phyloP scores from a whole-genome alignment of 2,797 vertebrate species.

The Strix occidentalis region DNA sequence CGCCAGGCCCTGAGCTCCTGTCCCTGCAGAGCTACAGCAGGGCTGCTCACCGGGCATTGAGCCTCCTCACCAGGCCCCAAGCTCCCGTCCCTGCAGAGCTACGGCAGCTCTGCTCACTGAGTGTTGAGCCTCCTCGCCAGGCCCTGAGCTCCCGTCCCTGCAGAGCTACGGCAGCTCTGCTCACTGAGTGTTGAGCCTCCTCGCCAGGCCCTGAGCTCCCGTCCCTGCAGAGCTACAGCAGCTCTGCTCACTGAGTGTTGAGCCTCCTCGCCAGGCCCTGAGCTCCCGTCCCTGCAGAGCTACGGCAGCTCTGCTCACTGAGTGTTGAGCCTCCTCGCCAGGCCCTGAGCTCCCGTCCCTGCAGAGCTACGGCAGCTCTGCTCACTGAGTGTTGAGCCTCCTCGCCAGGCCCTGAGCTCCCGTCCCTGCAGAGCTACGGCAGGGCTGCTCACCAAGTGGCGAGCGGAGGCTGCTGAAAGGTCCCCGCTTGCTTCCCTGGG shows the following conservation, averaged over 20 bases:
- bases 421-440: fast-evolving
- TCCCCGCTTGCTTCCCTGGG: background rate
- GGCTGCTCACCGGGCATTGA: too few relatives aligned
- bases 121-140: too few relatives aligned
- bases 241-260: too few relatives aligned
- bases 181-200: background rate
- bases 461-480: background rate
- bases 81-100: fast-evolving
- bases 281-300: fast-evolving
- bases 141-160: too few relatives aligned
- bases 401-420: fast-evolving
- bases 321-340: too few relatives aligned
- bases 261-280: fast-evolving
- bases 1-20: too few relatives aligned
- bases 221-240: fast-evolving
- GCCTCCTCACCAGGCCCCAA: fast-evolving
- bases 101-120: fast-evolving
- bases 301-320: fast-evolving
- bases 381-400: background rate
- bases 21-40: too few relatives aligned
- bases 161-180: too few relatives aligned
- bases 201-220: fast-evolving
- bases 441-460: background rate
- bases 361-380: too few relatives aligned
- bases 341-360: too few relatives aligned